Conservation (phyloP, 53 echinoderm and acorn worm species). For the Holothuria leucospilota region DNA sequence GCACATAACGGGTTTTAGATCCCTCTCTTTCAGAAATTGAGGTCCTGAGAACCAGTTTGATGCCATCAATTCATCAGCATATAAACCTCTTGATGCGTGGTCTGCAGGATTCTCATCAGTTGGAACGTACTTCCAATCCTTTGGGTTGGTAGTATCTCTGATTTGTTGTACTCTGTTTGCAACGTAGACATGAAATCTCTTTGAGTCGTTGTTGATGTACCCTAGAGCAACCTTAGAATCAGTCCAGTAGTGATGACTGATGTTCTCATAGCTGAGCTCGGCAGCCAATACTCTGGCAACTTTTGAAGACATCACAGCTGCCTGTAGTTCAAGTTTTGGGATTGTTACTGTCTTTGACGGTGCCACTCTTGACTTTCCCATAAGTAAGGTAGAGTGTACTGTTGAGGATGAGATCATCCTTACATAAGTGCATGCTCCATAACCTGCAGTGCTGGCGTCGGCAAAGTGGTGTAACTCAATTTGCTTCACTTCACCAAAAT, state of each 20-base stretch:
- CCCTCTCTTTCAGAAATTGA: constrained; percentile 6
- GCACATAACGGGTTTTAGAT: no score
- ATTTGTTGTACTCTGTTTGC: constrained; percentile 52
- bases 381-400: constrained; percentile 50
- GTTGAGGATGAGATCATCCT: constrained; percentile 44
- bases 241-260: constrained; percentile 38
- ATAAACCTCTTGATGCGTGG: no score
- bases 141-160: constrained; percentile 22
- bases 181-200: constrained; percentile 53
- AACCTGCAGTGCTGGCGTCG: no score
- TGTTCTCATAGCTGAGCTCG: constrained; percentile 25
- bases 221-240: constrained; percentile 43
- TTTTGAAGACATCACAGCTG: constrained; percentile 61
- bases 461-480: constrained; percentile 58
- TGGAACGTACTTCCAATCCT: constrained; percentile 35
- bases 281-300: constrained; percentile 48
- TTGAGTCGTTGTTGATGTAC: constrained; percentile 46
- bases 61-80: neutral
- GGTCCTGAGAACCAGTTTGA: constrained; percentile 22
- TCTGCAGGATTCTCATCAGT: no score
- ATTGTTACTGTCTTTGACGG: constrained; percentile 55
- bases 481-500: no score
- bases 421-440: constrained; percentile 63
- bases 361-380: constrained; percentile 65
- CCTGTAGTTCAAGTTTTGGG: constrained; percentile 52